Conservation (phyloP, 1,140 invertebrate species). For the Drosophila triauraria region DNA sequence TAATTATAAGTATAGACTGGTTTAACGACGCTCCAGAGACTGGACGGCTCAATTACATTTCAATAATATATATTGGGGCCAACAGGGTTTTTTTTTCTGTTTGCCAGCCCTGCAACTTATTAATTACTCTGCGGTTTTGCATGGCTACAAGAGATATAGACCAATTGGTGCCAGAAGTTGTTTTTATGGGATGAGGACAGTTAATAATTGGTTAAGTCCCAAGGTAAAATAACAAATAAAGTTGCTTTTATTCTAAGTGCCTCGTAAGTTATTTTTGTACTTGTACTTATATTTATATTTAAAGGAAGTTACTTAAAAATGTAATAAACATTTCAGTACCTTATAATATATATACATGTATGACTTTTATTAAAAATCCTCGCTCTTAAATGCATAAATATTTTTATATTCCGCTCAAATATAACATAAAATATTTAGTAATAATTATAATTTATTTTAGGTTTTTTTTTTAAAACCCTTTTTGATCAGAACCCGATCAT, state of each 20-base stretch:
- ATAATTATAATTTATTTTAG: no score
- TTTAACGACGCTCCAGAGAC: conserved; percentile 56
- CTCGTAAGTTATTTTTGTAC: neutral
- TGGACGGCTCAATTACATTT: conserved; percentile 42
- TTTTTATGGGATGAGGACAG: neutral
- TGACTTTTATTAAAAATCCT: no score
- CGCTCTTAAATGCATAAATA: no score
- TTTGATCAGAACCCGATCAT: no score
- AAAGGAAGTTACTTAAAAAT: neutral
- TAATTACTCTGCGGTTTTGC: conserved; percentile 19
- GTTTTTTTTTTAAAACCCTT: neutral
- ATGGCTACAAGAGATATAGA: neutral
- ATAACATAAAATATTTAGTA: no score
- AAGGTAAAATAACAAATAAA: neutral
- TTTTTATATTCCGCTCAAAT: no score
- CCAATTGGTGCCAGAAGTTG: neutral
- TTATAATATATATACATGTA: neutral
- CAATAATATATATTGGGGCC: conserved; percentile 36
- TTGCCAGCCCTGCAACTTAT: neutral
- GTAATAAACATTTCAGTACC: neutral
- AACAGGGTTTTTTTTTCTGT: conserved; percentile 4
- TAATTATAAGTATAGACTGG: conserved; percentile 59
- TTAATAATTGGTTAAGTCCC: neutral
- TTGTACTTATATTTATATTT: neutral
- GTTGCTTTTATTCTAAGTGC: neutral